These are phyloP conservation scores for Heliconius cydno DNA, from an alignment of 2,888 invertebrate species.

Conservation along the genomic window DNA sequence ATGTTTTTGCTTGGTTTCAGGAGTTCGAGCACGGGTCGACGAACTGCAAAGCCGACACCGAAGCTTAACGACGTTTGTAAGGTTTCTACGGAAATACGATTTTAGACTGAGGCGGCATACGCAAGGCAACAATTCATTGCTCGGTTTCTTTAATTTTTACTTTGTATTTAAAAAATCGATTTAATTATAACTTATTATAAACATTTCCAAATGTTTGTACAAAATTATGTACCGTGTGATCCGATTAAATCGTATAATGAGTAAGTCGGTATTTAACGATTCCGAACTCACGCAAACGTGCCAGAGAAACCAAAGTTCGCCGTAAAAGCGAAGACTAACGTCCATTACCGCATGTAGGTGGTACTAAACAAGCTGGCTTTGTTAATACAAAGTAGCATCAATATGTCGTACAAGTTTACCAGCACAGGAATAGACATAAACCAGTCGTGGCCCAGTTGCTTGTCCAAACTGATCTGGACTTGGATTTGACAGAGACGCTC, in stretches of 20 bases:
- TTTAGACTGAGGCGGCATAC: conserved; percentile 66
- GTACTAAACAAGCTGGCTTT: conserved; percentile 54
- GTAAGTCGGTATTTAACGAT: conserved; percentile 57
- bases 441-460: conserved; percentile 69
- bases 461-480: conserved; percentile 63
- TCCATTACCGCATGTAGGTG: conserved; percentile 50
- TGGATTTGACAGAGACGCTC: conserved; percentile 63
- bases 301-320: conserved; percentile 52
- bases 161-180: background rate
- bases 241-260: conserved; percentile 55
- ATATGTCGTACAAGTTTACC: conserved; percentile 69
- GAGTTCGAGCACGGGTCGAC: conserved; percentile 74
- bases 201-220: background rate
- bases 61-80: conserved; percentile 81
- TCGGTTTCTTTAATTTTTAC: conserved; percentile 14
- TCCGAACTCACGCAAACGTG: conserved; percentile 59
- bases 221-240: conserved; percentile 33
- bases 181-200: background rate
- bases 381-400: conserved; percentile 69
- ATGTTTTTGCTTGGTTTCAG: conserved; percentile 64
- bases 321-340: conserved; percentile 56
- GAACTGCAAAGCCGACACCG: conserved; percentile 80
- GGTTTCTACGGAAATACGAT: conserved; percentile 83
- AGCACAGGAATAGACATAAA: conserved; percentile 69
- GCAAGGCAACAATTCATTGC: conserved; percentile 21